Evolutionary conservation across 2,797 vertebrate species (phyloP).

Genomic region (Pelobates cultripes): DNA sequence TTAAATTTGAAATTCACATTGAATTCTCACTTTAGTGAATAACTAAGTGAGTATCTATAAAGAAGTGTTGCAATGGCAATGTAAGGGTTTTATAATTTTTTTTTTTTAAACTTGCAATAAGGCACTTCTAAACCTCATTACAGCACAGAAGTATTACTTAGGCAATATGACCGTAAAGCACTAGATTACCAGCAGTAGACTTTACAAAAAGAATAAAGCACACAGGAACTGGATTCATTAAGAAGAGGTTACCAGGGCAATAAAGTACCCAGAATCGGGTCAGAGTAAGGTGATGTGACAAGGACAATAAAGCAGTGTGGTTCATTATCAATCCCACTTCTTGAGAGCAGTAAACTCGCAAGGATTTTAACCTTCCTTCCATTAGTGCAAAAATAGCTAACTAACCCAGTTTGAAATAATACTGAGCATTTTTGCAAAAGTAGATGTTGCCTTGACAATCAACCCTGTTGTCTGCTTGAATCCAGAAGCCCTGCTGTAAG

Average conservation of each 20-base stretch:
- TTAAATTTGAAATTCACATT: no score
- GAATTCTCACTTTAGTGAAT: no score
- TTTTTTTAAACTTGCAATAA: not conserved
- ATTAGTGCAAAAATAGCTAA: not conserved
- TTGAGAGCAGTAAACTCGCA: not conserved
- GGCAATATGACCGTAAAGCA: not conserved
- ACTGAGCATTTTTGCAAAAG: not conserved
- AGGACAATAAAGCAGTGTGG: slow-evolving; percentile 2
- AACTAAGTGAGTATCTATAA: no score
- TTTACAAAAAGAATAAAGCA: slow-evolving; percentile 6
- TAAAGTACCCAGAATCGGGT: not conserved
- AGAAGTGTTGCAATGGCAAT: no score
- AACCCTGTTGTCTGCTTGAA: not conserved
- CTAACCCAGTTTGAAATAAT: slow-evolving; percentile 7
- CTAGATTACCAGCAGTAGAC: not conserved
- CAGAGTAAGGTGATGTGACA: slow-evolving; percentile 7
- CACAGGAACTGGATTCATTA: slow-evolving; percentile 7
- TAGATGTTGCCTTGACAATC: slow-evolving; percentile 8
- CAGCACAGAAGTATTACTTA: not conserved
- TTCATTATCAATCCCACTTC: not conserved
- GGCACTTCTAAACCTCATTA: not conserved
- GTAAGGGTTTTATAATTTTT: no score
- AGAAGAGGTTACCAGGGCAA: not conserved
- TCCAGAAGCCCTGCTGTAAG: not conserved
- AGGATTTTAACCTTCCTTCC: not conserved